Evolutionary conservation across 2,888 invertebrate species (phyloP), one percentile per base, ranked within the genome.

Genomic region (Trachelus stipa): DNA sequence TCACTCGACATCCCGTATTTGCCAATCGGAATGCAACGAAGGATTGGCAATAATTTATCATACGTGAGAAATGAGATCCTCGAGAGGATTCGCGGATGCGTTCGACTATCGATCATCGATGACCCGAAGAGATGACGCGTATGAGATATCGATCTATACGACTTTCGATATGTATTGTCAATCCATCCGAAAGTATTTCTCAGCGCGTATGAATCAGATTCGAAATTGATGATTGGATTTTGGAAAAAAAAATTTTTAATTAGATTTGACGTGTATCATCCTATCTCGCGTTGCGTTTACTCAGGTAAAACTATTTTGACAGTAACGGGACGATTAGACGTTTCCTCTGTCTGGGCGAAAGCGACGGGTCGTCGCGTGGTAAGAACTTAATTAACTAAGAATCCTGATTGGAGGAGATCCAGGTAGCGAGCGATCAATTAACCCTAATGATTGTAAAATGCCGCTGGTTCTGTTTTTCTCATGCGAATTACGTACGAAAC

Each of bases 351-450:
- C 56, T 23, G 23, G 9, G 23, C 23, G 56, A 56, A 9, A 9
- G 56, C 9, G 56, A 56, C 56, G 56, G 23, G 56, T 56, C 56
- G 56, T 56, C 56, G 23, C 56, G 23, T 56, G 56, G 23, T 23
- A 33, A 71, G 71, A 71, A 9, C 71, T 77, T 40, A 56, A 75
- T 75, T 73, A 69, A 76, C 73, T 74, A 81, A 76, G 81, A 82
- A 83, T 81, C 75, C 23, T 77, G 76, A 81, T 81, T 79, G 77
- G 76, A 79, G 79, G 80, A 76, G 73, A 71, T 71, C 33, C 31
- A 71, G 71, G 31, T 71, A 71, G 30, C 76, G 77, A 79, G 79
- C 30, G 74, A 75, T 81, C 80, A 78, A 85, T 84, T 80, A 82
- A 82, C 77, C 69, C 75, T 81, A 80, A 81, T 78, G 74, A 73